Evolutionary conservation across 2,797 vertebrate species (phyloP), one percentile per base, ranked within the genome.

Genomic region (Peromyscus melanophrys): DNA sequence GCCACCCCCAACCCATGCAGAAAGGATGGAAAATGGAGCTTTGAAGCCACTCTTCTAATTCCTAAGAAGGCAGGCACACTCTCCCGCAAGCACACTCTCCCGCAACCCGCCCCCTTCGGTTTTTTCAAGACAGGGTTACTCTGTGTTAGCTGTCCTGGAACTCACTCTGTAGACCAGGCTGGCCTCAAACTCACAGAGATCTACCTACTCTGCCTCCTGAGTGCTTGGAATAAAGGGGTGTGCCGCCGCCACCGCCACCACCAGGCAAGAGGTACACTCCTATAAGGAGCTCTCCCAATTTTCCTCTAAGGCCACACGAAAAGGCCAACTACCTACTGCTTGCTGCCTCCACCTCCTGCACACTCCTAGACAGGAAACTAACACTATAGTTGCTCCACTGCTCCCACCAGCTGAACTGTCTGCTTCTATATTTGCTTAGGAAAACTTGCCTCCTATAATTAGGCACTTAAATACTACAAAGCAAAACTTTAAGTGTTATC

Each of bases 391-490:
- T 55, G 34, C 34, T 69, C 46, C 29, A 37, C 75, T 78, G 31
- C 16, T 86, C 76, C 71, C 43, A 55, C 76, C 49, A 65, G 43
- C 71, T 27, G 69, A 77, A 19, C 19, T 75, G 13, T 23, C n/a
- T 34, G 9, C 37, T 75, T 71, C 69, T 93, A 37, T n/a, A 85
- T 71, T 52, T 93, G 52, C 87, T 77, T 90, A 81, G 19, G 29
- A 43, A 63, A 90, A 75, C 46, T 93, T 37, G 49, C 49, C 80
- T 93, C n/a, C 81, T 92, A 17, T 43, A 71, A 90, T 69, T 67
- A 84, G 40, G 31, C 71, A 71, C 95, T 69, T 75, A 92, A 96
- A 84, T 88, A 82, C 81, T 84, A 87, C 37, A 61, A 80, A 69
- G 23, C 11, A 82, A 95, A 95, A 86, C 31, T 27, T 3, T 73